A percentile compares a stretch with the other conserved stretches of the same genome.
Conservation (phyloP, 2,888 invertebrate species). For the Pristionchus japonicus region DNA sequence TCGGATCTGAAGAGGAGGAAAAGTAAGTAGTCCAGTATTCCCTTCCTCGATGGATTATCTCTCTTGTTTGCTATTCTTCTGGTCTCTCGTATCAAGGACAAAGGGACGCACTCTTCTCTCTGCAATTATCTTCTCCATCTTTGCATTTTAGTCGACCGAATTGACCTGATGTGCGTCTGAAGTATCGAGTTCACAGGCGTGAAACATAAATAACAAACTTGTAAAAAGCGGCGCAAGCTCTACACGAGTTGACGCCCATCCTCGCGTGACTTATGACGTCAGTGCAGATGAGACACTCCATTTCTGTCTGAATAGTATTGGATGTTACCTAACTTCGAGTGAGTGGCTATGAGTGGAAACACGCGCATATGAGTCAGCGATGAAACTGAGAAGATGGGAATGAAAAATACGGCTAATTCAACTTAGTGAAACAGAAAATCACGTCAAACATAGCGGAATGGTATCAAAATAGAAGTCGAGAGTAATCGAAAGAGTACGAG, state of each 20-base stretch:
- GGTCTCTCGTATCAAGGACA: neutral
- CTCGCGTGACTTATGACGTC: neutral
- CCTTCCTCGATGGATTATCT: neutral
- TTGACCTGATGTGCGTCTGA: neutral
- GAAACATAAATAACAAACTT: neutral
- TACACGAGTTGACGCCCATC: neutral
- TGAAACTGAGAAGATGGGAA: neutral
- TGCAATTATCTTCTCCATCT: neutral
- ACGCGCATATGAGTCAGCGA: neutral
- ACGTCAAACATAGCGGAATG: neutral
- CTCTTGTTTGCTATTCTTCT: neutral
- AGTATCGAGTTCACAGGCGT: neutral
- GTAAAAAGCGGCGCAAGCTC: neutral
- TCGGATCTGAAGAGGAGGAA: neutral
- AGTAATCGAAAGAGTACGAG: neutral
- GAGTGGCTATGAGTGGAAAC: neutral
- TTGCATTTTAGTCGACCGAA: neutral
- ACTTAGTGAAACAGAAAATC: neutral
- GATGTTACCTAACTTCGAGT: neutral
- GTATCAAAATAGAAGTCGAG: neutral
- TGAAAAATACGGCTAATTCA: neutral
- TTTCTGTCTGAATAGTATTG: neutral
- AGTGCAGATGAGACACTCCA: neutral
- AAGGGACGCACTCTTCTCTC: neutral
- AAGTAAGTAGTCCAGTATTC: neutral